Conservation (phyloP, 1,140 invertebrate species). For the Euwallacea similis region DNA sequence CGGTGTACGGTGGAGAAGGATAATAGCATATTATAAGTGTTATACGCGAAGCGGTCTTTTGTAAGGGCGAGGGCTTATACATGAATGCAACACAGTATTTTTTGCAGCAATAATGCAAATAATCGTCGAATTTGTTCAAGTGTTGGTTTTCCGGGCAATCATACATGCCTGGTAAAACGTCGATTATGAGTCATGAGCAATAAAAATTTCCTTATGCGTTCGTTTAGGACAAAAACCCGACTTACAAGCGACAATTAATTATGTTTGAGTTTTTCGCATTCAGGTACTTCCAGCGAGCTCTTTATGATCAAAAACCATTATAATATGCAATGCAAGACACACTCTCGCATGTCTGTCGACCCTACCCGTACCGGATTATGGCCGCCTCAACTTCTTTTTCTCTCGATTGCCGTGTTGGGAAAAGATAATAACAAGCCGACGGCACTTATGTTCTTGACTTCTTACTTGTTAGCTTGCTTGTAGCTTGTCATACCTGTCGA, state of each 20-base stretch:
- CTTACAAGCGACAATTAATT: slow-evolving; percentile 26
- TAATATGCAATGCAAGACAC: slow-evolving; percentile 37
- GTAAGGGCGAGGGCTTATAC: too few species aligned
- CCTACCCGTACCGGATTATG: slow-evolving; percentile 34
- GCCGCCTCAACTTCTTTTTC: slow-evolving; percentile 29
- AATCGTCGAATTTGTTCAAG: too few species aligned
- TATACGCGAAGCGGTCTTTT: too few species aligned
- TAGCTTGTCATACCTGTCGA: slow-evolving; percentile 38
- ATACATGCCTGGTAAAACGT: too few species aligned
- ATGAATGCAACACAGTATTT: too few species aligned
- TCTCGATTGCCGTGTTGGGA: slow-evolving; percentile 32
- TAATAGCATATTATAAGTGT: too few species aligned
- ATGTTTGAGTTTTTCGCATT: slow-evolving; percentile 31
- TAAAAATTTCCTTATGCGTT: too few species aligned
- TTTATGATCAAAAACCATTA: slow-evolving; percentile 36
- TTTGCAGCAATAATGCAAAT: too few species aligned
- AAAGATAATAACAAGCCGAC: slow-evolving; percentile 37
- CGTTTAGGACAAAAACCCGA: slow-evolving; percentile 5
- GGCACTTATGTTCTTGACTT: slow-evolving; percentile 35
- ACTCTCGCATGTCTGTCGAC: slow-evolving; percentile 34
- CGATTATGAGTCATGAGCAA: too few species aligned
- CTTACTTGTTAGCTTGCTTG: slow-evolving; percentile 34
- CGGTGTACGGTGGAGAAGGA: too few species aligned
- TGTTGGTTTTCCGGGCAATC: too few species aligned
- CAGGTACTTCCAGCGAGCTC: slow-evolving; percentile 11